Conservation (phyloP, 2,797 vertebrate species). For the Neostethus bicornis region DNA sequence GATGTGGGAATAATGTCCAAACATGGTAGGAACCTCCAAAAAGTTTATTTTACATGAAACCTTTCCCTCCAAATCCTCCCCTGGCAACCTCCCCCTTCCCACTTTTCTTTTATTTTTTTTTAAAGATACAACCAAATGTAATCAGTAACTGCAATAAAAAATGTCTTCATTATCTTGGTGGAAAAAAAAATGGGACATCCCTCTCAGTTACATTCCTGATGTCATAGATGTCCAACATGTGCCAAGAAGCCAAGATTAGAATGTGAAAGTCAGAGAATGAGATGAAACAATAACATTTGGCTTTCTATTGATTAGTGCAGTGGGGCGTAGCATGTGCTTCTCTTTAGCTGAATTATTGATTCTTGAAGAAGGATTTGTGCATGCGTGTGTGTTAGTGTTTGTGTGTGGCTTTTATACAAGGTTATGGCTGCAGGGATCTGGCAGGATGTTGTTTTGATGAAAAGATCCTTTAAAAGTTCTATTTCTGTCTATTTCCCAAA, state of each 20-base stretch:
- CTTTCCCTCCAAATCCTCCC: too few species aligned
- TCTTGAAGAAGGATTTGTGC: slow-evolving; percentile 69
- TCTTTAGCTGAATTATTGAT: slow-evolving; percentile 81
- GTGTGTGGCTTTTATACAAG: slow-evolving; percentile 56
- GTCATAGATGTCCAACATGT: slow-evolving; percentile 44
- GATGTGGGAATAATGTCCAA: too few species aligned
- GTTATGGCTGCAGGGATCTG: slow-evolving; percentile 55
- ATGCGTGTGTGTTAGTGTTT: slow-evolving; percentile 33
- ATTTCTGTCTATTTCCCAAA: slow-evolving; percentile 53
- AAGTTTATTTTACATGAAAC: too few species aligned
- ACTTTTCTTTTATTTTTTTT: slow-evolving; percentile 34
- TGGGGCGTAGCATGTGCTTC: slow-evolving; percentile 76
- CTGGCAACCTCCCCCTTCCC: slow-evolving; percentile 32
- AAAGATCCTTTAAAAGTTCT: slow-evolving; percentile 64
- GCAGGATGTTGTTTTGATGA: slow-evolving; percentile 69
- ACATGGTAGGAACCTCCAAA: too few species aligned
- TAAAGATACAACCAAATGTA: slow-evolving; percentile 25
- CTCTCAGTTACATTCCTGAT: slow-evolving; percentile 37
- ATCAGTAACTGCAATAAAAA: slow-evolving; percentile 35
- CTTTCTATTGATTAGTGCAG: slow-evolving; percentile 78
- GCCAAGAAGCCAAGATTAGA: slow-evolving; percentile 65
- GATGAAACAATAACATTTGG: slow-evolving; percentile 82
- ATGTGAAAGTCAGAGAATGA: slow-evolving; percentile 74
- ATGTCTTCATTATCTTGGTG: slow-evolving; percentile 10
- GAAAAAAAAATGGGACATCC: slow-evolving; percentile 10